Percentiles rank a stretch among this genome's conserved stretches.
These are phyloP conservation scores for Corydoras sp. DNA, from an alignment of 2,113 vertebrate genomes.

Conservation along the genomic window DNA sequence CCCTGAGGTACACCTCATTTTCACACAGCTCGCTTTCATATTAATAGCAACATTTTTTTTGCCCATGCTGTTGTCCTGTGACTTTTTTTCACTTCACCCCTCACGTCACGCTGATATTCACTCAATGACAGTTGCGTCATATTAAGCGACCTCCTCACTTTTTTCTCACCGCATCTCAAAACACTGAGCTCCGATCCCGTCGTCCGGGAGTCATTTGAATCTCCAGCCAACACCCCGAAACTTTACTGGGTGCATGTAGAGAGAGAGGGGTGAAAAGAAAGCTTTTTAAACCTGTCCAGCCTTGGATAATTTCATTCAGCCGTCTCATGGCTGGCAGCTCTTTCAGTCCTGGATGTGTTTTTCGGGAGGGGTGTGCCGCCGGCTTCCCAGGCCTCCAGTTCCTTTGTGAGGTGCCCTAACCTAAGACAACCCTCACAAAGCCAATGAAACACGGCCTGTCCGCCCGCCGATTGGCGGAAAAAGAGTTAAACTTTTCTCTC, in stretches of 20 bases:
- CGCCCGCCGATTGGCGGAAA: slow-evolving; percentile 71
- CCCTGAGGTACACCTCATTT: too few species aligned
- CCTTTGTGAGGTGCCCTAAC: slow-evolving; percentile 81
- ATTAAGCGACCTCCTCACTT: slow-evolving; percentile 64
- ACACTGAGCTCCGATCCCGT: slow-evolving; percentile 64
- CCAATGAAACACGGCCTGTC: slow-evolving; percentile 55
- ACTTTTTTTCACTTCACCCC: slow-evolving; percentile 78
- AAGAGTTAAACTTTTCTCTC: slow-evolving; percentile 72
- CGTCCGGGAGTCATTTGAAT: too few species aligned
- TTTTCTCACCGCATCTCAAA: slow-evolving; percentile 49
- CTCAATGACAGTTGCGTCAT: slow-evolving; percentile 61
- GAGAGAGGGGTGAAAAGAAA: slow-evolving; percentile 71
- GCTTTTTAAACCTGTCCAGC: slow-evolving; percentile 98
- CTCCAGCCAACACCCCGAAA: too few species aligned
- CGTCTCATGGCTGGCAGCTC: slow-evolving; percentile 81
- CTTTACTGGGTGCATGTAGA: too few species aligned
- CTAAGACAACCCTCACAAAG: slow-evolving; percentile 54
- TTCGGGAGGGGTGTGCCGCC: slow-evolving; percentile 76
- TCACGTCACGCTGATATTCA: slow-evolving; percentile 24
- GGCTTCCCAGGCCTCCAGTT: slow-evolving; percentile 93
- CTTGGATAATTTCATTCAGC: slow-evolving; percentile 99
- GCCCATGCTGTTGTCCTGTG: slow-evolving; percentile 77
- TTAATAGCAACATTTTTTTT: too few species aligned
- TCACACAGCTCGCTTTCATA: too few species aligned
- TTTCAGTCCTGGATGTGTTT: slow-evolving; percentile 69